Evolutionary conservation across 2,113 vertebrate species (phyloP).

Genomic region (mouse (Mus musculus)): GRCm39 chr6:126645001-126645500

Average conservation of each 20-base stretch:
- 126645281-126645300: background rate
- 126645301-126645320: background rate
- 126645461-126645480: background rate
- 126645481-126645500: background rate
- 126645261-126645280: background rate
- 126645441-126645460: background rate
- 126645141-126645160: background rate
- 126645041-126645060: background rate
- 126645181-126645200: background rate
- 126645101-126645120: background rate
- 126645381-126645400: background rate
- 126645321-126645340: background rate
- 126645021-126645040: background rate
- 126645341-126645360: background rate
- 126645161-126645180: background rate
- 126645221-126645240: background rate
- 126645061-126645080: background rate
- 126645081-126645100: background rate
- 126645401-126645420: background rate
- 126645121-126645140: too few relatives aligned
- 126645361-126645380: background rate
- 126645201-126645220: background rate
- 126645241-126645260: background rate
- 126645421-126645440: background rate
- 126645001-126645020: background rate